Base-by-base conservation (phyloP, 2,113 vertebrate species). In the Cariama cristata region DNA sequence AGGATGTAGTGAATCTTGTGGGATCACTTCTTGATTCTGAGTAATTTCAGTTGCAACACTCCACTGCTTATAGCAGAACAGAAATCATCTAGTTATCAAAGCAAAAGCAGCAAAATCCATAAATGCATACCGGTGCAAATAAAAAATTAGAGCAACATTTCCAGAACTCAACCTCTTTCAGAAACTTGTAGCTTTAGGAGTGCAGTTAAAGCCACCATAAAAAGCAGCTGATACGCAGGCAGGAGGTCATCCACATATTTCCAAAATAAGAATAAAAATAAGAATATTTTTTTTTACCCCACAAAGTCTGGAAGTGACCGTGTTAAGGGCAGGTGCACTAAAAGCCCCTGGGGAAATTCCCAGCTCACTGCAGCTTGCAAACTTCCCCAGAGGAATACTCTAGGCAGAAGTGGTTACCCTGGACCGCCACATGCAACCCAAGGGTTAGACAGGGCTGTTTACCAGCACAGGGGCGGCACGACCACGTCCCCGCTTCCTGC, bases 401-500 rank as follows among this genome's bases (percentile, higher is more conserved):
- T 1, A 14, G 50, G 60, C 64, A 60, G 60, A 21, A 50, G 47
- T 6, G 1, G 30, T 26, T 22, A 12, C 7, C 22, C 27, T 79
- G 80, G 60, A 11, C 26, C 23, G 52, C 33, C 50, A 28, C 0
- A 0, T 11, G 30, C 59, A 60, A 26, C 10, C 49, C 27, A 18
- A 49, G 19, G 59, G 53, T 19, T 3, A 3, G 21, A 7, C 17
- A 12, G 6, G 9, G 27, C 13, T 32, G 18, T 4, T 49, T 7
- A 2, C 3, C 53, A 40, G 35, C 0, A 7, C 72, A 53, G 30
- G 33, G 33, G 38, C 3, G 4, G 35, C 53, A 68, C 27, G 5
- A 26, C 20, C 19, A 21, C 18, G 1, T 1, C n/a, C 38, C 13
- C 2, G 0, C 30, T 26, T 32, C 27, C 72, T 8, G 3, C 0